Conservation (phyloP, 2,113 vertebrate genomes). For the Eidolon helvum region DNA sequence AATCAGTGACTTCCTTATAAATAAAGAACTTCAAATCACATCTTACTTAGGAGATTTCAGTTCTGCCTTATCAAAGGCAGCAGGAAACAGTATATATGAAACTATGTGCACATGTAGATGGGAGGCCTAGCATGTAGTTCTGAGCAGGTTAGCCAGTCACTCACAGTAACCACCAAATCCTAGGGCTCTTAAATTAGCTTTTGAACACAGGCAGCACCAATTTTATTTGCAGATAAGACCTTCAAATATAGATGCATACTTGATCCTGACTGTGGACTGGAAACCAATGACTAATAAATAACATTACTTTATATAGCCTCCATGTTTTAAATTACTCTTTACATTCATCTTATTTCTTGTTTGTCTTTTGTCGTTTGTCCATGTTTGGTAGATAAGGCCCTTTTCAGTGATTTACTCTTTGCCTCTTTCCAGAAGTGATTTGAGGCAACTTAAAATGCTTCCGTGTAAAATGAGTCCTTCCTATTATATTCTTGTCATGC, state of each 20-base stretch:
- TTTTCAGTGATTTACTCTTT: not conserved
- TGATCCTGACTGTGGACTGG: not conserved
- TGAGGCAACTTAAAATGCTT: not conserved
- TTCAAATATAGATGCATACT: not conserved
- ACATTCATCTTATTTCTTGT: not conserved
- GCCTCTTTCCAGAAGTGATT: conserved; percentile 9
- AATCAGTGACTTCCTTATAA: conserved; percentile 21
- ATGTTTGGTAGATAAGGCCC: not conserved
- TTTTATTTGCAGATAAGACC: not conserved
- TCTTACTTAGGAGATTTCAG: not conserved
- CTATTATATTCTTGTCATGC: not conserved
- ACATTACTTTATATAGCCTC: not conserved
- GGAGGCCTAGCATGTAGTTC: not conserved
- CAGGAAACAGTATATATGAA: not conserved
- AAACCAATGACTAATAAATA: not conserved
- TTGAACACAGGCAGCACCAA: not conserved
- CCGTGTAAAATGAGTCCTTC: not conserved
- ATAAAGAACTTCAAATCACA: conserved; percentile 23
- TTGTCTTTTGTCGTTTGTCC: not conserved
- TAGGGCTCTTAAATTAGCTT: not conserved
- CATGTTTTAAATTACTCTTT: conserved; percentile 12
- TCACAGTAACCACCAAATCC: not conserved
- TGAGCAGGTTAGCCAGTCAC: not conserved
- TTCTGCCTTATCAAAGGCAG: conserved; percentile 8
- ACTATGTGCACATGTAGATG: not conserved